Evolutionary conservation across 92 coral and sea anemone species (phyloP), one percentile per base, ranked within the genome.

Genomic region (Porites divaricata): DNA sequence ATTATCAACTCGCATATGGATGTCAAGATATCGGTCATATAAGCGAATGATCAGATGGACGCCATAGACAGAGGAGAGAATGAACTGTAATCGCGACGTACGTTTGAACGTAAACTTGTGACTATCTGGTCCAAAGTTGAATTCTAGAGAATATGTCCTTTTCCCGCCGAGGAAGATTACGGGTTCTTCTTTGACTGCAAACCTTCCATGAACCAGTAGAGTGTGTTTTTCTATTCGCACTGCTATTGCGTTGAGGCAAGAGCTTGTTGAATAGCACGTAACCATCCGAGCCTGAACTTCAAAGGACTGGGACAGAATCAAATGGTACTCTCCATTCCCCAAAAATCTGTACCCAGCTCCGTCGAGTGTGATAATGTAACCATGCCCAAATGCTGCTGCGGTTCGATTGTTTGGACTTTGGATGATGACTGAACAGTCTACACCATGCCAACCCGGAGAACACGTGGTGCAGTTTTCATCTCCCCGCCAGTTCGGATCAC

Each of bases 401-500:
- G 98, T 95, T 28, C 68, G 67, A 69, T 93, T 87, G 74, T 93
- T 89, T 64, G 91, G 73, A 56, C 62, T 81, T 63, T 79, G 98
- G 21, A 79, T 83, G 80, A 92, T 72, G 17, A 96, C 72, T 15
- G 97, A 92, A 64, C 99, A 96, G 73, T 96, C 99, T 1, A 56
- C 66, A 16, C 99, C 99, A 68, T 53, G 78, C 98, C 98, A 96
- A 57, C 98, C 98, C 2, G 80, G 89, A 9, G 98, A 80, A 75
- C 99, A 96, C 14, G 90, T 61, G 5, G 80, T 86, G 70, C 99
- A 96, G 52, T 83, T 77, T 5, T 49, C 57, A 81, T 93, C 92
- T 62, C 98, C 98, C 9, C 82, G 95, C 99, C 98, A 95, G 89
- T 93, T 95, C 5, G 95, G 90, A 79, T 92, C 93, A 83, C 99